A percentile compares a stretch with the other conserved stretches of the same genome.
phyloP scores from a whole-genome alignment of 2,113 vertebrate genomes.

The Trogon surrucura region DNA sequence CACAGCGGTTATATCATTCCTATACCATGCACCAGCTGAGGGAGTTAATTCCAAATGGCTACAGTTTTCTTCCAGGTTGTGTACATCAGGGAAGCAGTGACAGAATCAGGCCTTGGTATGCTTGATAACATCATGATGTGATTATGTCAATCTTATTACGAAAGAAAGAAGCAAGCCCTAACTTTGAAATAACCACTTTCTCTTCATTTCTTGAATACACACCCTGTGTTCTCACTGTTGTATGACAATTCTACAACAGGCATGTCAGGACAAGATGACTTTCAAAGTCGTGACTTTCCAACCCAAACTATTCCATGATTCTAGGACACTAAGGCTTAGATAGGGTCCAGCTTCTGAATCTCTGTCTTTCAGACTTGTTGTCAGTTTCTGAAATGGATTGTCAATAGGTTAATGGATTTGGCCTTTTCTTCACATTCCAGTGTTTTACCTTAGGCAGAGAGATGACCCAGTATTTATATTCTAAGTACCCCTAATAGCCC shows the following conservation, averaged over 20 bases:
- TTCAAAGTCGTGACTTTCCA: no score
- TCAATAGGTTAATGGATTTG: slow-evolving; percentile 61
- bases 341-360: neutral
- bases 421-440: slow-evolving; percentile 6
- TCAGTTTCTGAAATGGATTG: neutral
- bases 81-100: neutral
- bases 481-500: neutral
- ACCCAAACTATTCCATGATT: no score
- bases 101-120: neutral
- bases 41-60: neutral
- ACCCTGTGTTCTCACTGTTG: neutral
- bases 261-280: no score
- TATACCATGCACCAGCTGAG: neutral
- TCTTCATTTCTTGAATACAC: neutral
- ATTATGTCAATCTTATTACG: neutral
- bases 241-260: neutral
- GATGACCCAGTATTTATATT: neutral
- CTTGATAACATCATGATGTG: neutral
- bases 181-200: neutral
- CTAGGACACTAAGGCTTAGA: neutral
- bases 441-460: slow-evolving; percentile 35
- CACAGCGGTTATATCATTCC: slow-evolving; percentile 1
- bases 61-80: neutral
- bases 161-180: neutral
- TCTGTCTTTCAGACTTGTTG: neutral